Base-by-base conservation (phyloP, 2,113 vertebrate genomes). In the Murina feae region DNA sequence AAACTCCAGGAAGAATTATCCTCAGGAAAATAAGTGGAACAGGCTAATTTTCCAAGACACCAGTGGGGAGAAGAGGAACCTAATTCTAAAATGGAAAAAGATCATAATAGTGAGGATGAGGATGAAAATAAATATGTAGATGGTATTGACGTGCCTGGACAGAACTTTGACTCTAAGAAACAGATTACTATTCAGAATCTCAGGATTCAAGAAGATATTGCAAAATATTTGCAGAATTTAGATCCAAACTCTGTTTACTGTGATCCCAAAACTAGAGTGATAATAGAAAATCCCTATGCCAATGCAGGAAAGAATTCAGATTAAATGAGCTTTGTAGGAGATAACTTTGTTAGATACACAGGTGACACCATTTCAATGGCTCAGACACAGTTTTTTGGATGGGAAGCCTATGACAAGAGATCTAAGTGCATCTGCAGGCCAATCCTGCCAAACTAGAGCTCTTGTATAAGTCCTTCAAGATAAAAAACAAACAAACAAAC, bases 71-170 rank as follows among this genome's bases (percentile, higher is more conserved):
- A 99, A 97, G 98, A 98, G 92, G 99, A 99, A 83, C 98, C 98
- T 91, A 98, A 98, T 96, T 98, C 98, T 93, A 98, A 99, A 89
- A 98, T 95, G 95, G 99, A 99, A 96, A 98, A 99, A 91, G 99
- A 99, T 96, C 99, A 99, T 86, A 99, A 99, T 97, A 99, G 99
- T 79, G 99, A 99, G 94, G 99, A 99, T 91, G 99, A 99, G 76
- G 99, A 99, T 98, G 99, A 99, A 98, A 99, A 99, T 95, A 99
- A 99, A 97, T 99, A 99, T 0, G 99, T 99, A 37, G 99, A 99
- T 97, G 99, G 99, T 91, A 99, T 99, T 30, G 99, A 99, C 96
- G 99, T 99, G 99, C 99, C 99, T 0, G 99, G 99, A 74, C 99
- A 99, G 98, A 99, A 99, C 98, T 99, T 99, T 96, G 99, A 99